A percentile compares a stretch with the other conserved stretches of the same genome.
Conservation (phyloP, 2,113 vertebrate species). For the Eptesicus fuscus region DNA sequence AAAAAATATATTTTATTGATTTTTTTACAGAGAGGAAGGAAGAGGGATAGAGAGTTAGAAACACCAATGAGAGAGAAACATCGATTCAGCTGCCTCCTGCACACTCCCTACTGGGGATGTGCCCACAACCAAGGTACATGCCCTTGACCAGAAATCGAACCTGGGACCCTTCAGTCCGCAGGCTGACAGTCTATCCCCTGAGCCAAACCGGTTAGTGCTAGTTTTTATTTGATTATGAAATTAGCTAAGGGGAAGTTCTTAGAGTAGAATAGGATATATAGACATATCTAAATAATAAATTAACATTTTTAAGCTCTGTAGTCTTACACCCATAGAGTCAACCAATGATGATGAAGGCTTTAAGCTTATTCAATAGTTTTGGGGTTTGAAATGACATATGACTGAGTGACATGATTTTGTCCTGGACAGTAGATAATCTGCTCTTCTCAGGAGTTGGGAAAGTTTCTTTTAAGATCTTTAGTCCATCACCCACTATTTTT, state of each 20-base stretch:
- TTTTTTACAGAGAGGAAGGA: too few relatives aligned
- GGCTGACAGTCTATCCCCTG: too few relatives aligned
- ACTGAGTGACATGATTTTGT: neutral
- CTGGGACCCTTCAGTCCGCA: too few relatives aligned
- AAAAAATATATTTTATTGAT: neutral
- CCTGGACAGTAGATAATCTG: neutral
- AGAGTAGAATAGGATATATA: neutral
- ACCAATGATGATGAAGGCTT: neutral
- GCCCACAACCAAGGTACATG: too few relatives aligned
- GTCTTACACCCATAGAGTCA: neutral
- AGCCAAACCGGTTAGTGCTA: too few relatives aligned
- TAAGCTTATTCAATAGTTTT: neutral
- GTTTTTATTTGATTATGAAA: neutral
- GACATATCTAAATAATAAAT: neutral
- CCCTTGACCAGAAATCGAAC: too few relatives aligned
- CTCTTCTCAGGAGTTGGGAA: neutral
- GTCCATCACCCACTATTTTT: neutral
- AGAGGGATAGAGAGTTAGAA: too few relatives aligned
- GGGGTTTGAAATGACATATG: neutral
- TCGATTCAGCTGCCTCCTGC: too few relatives aligned
- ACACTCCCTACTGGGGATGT: too few relatives aligned
- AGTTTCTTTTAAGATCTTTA: neutral
- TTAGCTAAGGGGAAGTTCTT: neutral
- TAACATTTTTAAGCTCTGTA: neutral
- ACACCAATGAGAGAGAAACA: too few relatives aligned